Evolutionary conservation across 2,113 vertebrate species (phyloP).

Genomic region (Chloebia gouldiae): DNA sequence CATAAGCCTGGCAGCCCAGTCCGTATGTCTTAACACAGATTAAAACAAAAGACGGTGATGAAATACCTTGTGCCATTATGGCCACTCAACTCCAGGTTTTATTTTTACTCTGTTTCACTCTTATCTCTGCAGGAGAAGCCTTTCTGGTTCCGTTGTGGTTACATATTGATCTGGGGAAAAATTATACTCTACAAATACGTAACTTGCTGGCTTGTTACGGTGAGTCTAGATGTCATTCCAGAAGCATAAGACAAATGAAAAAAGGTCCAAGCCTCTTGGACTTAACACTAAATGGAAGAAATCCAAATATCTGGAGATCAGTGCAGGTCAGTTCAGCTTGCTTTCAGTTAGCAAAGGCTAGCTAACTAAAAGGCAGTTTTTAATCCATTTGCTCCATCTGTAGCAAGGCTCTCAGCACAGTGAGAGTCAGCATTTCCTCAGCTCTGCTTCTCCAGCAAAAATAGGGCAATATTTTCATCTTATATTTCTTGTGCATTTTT

Average conservation of each 20-base stretch:
- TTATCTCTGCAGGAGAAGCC: constrained; percentile 77
- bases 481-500: neutral
- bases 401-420: neutral
- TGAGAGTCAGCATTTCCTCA: neutral
- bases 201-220: constrained; percentile 96
- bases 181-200: constrained; percentile 94
- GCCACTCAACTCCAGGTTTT: neutral
- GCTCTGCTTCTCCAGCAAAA: neutral
- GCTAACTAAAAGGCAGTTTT: neutral
- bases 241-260: neutral
- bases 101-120: neutral
- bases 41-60: neutral
- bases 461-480: neutral
- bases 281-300: neutral
- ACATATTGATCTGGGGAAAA: constrained; percentile 93
- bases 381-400: neutral
- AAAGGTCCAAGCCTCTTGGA: neutral
- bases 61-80: neutral
- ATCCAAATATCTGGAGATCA: neutral
- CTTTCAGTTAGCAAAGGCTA: neutral
- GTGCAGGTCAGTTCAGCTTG: neutral
- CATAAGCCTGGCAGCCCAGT: neutral
- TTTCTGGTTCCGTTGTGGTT: constrained; percentile 94
- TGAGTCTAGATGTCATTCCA: constrained; percentile 69
- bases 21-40: neutral